Evolutionary conservation across 2,797 vertebrate species (phyloP).

Genomic region (Taenioides sp.): DNA sequence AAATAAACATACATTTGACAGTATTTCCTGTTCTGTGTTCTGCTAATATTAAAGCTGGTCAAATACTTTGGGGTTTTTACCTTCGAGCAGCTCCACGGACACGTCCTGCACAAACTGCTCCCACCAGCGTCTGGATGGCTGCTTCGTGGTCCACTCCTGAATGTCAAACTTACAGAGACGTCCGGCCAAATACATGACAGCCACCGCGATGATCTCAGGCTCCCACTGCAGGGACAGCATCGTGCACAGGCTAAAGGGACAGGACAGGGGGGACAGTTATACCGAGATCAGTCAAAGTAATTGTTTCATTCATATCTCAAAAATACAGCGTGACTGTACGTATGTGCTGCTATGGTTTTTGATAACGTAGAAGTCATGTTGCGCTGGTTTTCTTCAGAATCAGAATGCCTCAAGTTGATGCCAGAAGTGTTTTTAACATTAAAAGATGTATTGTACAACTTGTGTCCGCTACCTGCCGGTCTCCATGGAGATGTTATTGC

Average conservation of each 20-base stretch:
- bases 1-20: too few species aligned
- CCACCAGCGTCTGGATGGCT: slow-evolving; percentile 90
- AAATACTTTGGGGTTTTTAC: slow-evolving; percentile 55
- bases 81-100: slow-evolving; percentile 90
- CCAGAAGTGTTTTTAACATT: too few species aligned
- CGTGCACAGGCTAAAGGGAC: slow-evolving; percentile 84
- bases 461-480: too few species aligned
- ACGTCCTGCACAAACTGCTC: slow-evolving; percentile 94
- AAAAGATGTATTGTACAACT: too few species aligned
- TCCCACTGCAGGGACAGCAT: slow-evolving; percentile 93
- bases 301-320: background rate
- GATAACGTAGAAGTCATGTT: too few species aligned
- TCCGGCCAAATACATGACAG: slow-evolving; percentile 92
- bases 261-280: background rate
- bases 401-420: too few species aligned
- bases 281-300: background rate
- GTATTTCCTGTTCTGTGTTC: too few species aligned
- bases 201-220: slow-evolving; percentile 91
- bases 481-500: too few species aligned
- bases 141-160: slow-evolving; percentile 92
- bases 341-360: too few species aligned
- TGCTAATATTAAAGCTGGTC: too few species aligned
- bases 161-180: slow-evolving; percentile 92
- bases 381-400: too few species aligned
- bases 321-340: too few species aligned